Evolutionary conservation across 2,888 invertebrate species (phyloP), one percentile per base, ranked within the genome.

Genomic region (Lycia hirtaria): DNA sequence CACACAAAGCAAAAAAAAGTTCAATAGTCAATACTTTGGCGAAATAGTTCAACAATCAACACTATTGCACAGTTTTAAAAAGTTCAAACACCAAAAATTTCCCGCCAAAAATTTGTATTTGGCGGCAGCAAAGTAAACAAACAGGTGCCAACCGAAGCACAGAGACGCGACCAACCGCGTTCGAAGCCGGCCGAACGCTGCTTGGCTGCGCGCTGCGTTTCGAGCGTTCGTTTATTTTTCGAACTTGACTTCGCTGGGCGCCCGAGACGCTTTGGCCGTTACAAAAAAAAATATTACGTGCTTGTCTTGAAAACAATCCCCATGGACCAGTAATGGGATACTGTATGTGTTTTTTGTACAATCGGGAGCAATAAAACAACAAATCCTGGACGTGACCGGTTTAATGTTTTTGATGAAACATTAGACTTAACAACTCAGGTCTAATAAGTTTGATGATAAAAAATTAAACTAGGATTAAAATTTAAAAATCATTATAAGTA

Each of bases 151-250:
- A 9, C 15, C 67, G 57, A 58, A 51, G 50, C 61, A 60, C 66
- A 57, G 73, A 73, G 73, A 53, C 78, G 83, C 91, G 89, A 87
- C 87, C 77, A 76, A 74, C 81, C 85, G 71, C 83, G 67, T 76
- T 73, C 79, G 75, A 83, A 89, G 91, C 89, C 89, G 88, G 90
- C 87, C 85, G 68, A 65, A 70, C 78, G 87, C 83, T 87, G 87
- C 4, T 4, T 14, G 14, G 7, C 33, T 33, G 4, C 4, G 2
- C 4, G 40, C 12, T 12, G 3, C 15, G 24, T 4, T 69, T 33
- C 44, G 44, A 40, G 22, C 69, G 79, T 71, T 81, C 81, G 83
- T 88, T 90, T 87, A 47, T 88, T 87, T 89, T 90, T 88, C 85
- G 79, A 84, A 81, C 77, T 71, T 69, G 55, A 60, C 65, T 66